Evolutionary conservation across 53 echinoderm and acorn worm genomes (phyloP), one percentile per base, ranked within the genome.

Genomic region (Mesocentrotus franciscanus): DNA sequence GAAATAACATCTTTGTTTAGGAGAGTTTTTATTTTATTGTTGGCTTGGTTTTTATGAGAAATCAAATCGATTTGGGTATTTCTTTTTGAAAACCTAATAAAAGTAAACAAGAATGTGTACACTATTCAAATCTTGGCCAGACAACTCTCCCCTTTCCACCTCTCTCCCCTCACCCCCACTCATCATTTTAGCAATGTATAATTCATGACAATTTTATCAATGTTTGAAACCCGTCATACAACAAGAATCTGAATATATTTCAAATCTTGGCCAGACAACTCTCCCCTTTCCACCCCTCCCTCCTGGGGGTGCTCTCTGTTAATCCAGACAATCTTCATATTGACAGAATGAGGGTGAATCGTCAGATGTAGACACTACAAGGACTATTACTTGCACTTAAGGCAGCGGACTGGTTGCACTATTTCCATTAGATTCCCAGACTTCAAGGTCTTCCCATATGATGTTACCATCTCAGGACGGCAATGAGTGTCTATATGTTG

Each of bases 321-420:
- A 90, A 60, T 61, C 58, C 59, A 90, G 90, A 90, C 90, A 90
- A 90, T 59, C 90, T 60, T 61, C 32, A 61, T 61, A 90, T 90
- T 90, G 90, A 90, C 90, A 90, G 59, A 89, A 89, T 57, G 89
- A 12, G 90, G 90, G 20, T 61, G 58, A 61, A 58, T 30, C 90
- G 12, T 10, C 61, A 11, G 90, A 58, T 58, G 59, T 20, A 90
- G 90, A 60, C 36, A 22, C 91, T 62, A 62, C 62, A 91, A 66
- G 61, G 91, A 66, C 91, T 91, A 91, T 91, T 91, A 61, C 91
- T 66, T 60, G 91, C 61, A 91, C 68, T 62, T 64, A 64, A 36
- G 34, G 68, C 35, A 15, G 16, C 61, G 61, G 61, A 91, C 61
- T 22, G 70, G 61, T 64, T 91, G 91, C 91, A 91, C 91, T 91